These are phyloP conservation scores for Gallirallus australis DNA, from an alignment of 2,797 vertebrate species.

Conservation along the genomic window DNA sequence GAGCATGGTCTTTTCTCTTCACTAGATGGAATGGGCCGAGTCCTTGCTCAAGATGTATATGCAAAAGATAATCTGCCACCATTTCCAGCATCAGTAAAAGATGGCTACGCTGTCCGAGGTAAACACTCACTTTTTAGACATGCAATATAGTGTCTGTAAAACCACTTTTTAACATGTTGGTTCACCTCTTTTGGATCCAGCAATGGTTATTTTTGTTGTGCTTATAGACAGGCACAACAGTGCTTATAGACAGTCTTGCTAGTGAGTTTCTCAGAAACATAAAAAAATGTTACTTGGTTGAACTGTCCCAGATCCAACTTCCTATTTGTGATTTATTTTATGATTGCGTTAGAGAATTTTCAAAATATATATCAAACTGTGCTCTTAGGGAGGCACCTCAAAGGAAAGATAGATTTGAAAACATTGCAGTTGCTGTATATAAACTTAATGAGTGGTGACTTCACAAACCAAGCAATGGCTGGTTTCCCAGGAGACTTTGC, in stretches of 20 bases:
- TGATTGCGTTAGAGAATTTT: neutral
- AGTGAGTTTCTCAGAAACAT: neutral
- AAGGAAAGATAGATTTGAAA: neutral
- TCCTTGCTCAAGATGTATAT: slow-evolving; percentile 98
- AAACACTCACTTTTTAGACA: slow-evolving; percentile 44
- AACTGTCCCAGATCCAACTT: neutral
- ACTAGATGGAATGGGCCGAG: slow-evolving; percentile 96
- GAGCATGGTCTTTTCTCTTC: slow-evolving; percentile 11
- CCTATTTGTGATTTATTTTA: neutral
- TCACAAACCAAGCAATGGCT: neutral
- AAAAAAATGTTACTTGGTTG: neutral
- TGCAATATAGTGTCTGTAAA: neutral
- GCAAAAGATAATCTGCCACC: slow-evolving; percentile 99
- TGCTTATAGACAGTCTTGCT: neutral
- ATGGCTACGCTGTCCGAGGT: slow-evolving; percentile 98
- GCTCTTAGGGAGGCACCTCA: neutral
- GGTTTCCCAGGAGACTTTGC: neutral
- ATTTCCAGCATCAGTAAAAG: slow-evolving; percentile 97
- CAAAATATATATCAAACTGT: neutral
- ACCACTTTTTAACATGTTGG: neutral
- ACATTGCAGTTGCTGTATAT: neutral
- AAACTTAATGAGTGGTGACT: neutral
- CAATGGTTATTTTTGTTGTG: neutral
- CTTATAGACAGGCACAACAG: neutral
- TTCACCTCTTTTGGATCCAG: neutral